phyloP scores from a whole-genome alignment of 2,888 invertebrate genomes.

The Harpalus rufipes region DNA sequence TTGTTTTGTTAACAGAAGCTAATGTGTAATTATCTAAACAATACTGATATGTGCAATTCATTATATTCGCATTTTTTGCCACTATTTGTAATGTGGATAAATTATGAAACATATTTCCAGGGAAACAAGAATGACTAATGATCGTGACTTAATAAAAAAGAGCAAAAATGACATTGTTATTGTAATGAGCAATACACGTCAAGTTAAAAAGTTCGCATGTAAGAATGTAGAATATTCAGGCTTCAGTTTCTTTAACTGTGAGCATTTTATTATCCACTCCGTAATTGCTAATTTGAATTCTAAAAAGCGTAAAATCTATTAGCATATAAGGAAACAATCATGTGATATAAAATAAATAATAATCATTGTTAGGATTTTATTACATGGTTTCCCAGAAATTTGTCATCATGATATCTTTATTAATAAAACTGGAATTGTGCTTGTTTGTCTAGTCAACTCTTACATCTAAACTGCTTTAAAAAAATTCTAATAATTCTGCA shows the following conservation, averaged over 20 bases:
- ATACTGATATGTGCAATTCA: not conserved
- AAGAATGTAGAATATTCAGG: constrained; percentile 43
- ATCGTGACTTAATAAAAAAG: constrained; percentile 14
- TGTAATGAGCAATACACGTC: constrained; percentile 24
- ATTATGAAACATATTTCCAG: constrained; percentile 29
- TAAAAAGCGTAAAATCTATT: constrained; percentile 47
- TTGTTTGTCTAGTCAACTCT: no score
- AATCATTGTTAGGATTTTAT: constrained; percentile 42
- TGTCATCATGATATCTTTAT: not conserved
- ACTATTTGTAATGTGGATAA: constrained; percentile 10
- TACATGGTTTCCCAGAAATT: not conserved
- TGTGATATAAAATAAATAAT: constrained; percentile 42
- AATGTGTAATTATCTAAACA: not conserved
- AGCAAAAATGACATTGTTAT: constrained; percentile 46
- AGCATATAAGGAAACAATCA: constrained; percentile 44
- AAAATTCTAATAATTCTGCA: no score
- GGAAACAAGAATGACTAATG: constrained; percentile 31
- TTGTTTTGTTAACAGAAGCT: not conserved
- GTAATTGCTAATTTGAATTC: constrained; percentile 48
- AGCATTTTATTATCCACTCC: constrained; percentile 38
- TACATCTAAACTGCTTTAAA: no score
- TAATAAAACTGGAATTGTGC: not conserved
- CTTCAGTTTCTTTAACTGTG: constrained; percentile 34
- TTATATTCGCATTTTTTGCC: not conserved
- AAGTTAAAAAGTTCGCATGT: constrained; percentile 23